Percentiles rank a stretch among this genome's conserved stretches.
Conservation (phyloP, 2,888 invertebrate species). For the Ornithoptera priamus region DNA sequence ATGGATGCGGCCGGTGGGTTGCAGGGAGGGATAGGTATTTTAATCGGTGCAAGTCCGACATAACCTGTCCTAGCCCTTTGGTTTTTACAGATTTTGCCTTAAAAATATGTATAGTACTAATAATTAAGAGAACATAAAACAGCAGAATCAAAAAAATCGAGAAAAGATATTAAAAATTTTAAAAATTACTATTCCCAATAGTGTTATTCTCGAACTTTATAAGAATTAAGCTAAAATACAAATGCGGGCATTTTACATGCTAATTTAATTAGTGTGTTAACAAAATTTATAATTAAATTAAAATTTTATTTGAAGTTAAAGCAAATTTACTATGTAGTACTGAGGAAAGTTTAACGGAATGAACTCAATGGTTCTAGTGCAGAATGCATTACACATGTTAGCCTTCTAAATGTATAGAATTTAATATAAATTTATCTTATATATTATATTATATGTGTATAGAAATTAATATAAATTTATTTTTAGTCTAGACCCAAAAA, state of each 20-base stretch:
- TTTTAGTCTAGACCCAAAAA: neutral
- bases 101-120: no score
- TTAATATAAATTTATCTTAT: neutral
- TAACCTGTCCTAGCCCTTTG: no score
- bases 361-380: neutral
- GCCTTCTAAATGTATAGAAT: no score
- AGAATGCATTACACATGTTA: neutral
- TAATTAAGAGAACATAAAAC: neutral
- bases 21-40: no score
- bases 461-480: neutral
- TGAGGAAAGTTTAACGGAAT: neutral
- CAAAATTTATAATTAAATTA: neutral
- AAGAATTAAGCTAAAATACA: neutral
- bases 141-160: neutral
- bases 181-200: neutral
- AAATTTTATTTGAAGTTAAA: neutral
- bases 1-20: no score
- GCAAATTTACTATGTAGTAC: neutral
- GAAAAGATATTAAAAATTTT: conserved; percentile 13
- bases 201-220: neutral
- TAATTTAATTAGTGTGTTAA: neutral
- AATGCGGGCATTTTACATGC: neutral
- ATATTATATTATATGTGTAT: no score
- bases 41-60: no score
- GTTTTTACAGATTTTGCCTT: no score